These are phyloP conservation scores for Perca fluviatilis DNA, from an alignment of 2,113 vertebrate genomes.

Conservation along the genomic window DNA sequence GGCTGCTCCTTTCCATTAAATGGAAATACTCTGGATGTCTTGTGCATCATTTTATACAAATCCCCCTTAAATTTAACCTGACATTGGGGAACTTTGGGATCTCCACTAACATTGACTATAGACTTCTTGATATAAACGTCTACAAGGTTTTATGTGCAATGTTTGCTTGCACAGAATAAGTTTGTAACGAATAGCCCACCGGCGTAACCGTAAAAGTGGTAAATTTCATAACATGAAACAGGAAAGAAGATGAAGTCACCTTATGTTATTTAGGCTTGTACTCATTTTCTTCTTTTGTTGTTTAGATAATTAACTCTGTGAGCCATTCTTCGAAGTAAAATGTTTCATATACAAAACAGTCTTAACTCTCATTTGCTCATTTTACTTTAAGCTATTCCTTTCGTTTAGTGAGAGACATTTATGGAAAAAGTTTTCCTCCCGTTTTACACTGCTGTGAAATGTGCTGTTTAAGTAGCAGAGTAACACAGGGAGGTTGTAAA, in stretches of 20 bases:
- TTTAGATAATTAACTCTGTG: background rate
- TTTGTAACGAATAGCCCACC: background rate
- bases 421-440: conserved; percentile 5
- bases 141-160: background rate
- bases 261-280: background rate
- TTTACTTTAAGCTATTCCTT: background rate
- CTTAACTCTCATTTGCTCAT: background rate
- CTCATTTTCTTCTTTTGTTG: background rate
- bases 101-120: background rate
- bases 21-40: background rate
- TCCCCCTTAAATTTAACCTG: background rate
- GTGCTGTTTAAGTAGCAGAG: conserved; percentile 30
- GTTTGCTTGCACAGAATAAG: background rate
- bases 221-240: background rate
- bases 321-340: background rate
- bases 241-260: background rate
- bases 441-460: conserved; percentile 58
- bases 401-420: conserved; percentile 17
- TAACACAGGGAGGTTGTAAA: conserved; percentile 36
- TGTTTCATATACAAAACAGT: background rate
- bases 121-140: background rate
- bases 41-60: background rate
- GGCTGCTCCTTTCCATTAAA: background rate
- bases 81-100: background rate
- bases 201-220: background rate